A percentile compares a stretch with the other conserved stretches of the same genome.
Conservation (phyloP, 1,140 invertebrate species). For the Heliothis subflexa region DNA sequence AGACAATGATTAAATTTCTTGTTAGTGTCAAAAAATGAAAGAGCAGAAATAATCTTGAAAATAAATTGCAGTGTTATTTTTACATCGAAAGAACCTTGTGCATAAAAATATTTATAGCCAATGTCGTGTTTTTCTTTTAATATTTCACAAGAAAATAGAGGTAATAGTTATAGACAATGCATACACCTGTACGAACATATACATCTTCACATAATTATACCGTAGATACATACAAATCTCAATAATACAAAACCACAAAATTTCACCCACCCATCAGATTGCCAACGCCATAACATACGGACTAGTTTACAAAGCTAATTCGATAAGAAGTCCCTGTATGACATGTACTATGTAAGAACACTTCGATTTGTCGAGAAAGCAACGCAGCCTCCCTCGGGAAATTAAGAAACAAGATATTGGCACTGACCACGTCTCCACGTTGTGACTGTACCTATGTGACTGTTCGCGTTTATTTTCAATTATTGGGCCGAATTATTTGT, state of each 20-base stretch:
- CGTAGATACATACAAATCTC: background rate
- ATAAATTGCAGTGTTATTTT: conserved; percentile 52
- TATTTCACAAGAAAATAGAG: background rate
- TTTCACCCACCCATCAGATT: too few relatives aligned
- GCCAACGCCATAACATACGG: too few relatives aligned
- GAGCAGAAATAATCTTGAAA: conserved; percentile 48
- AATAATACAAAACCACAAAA: background rate
- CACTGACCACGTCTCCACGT: conserved; percentile 69
- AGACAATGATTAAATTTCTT: conserved; percentile 29
- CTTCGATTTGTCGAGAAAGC: conserved; percentile 78
- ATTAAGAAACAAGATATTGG: conserved; percentile 75
- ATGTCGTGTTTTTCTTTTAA: too few relatives aligned
- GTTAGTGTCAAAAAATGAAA: conserved; percentile 53
- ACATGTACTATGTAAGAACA: conserved; percentile 64
- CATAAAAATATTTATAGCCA: background rate
- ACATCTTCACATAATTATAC: too few relatives aligned
- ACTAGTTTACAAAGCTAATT: conserved; percentile 72
- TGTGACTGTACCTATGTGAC: conserved; percentile 43
- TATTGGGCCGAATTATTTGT: conserved; percentile 47
- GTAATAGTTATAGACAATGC: background rate
- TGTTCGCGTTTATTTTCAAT: conserved; percentile 48
- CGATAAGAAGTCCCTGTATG: conserved; percentile 62
- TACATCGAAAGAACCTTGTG: conserved; percentile 36
- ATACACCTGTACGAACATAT: too few relatives aligned
- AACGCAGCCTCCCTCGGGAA: conserved; percentile 75